A percentile compares a stretch with the other conserved stretches of the same genome.
Evolutionary conservation across 1,140 invertebrate genomes (phyloP).

Genomic region (Pseudomyrmex pallidus): DNA sequence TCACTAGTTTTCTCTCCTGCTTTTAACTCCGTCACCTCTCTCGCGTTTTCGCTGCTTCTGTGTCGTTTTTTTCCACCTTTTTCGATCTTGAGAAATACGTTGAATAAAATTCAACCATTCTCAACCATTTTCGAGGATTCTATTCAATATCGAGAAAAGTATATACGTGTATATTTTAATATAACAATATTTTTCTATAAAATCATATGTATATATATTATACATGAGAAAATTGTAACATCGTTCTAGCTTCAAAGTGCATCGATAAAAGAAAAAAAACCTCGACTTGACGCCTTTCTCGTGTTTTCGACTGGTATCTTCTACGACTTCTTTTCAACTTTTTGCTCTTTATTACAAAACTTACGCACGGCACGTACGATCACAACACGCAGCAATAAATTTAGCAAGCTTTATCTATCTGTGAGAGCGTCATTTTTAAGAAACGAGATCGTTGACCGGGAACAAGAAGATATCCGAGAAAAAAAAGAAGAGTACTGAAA

Average conservation of each 20-base stretch:
- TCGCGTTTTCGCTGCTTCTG: conserved; percentile 33
- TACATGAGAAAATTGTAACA: background rate
- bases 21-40: background rate
- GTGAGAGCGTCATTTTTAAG: conserved; percentile 55
- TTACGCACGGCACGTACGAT: conserved; percentile 47
- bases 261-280: conserved; percentile 44
- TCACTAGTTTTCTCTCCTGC: conserved; percentile 51
- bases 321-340: conserved; percentile 1
- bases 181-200: background rate
- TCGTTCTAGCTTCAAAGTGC: background rate
- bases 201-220: background rate
- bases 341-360: conserved; percentile 48
- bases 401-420: conserved; percentile 57
- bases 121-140: background rate
- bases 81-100: conserved; percentile 54
- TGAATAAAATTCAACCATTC: background rate
- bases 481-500: conserved; percentile 2
- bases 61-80: conserved; percentile 38
- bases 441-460: conserved; percentile 3
- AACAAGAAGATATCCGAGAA: background rate
- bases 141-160: background rate
- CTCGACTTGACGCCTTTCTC: conserved; percentile 40
- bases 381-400: conserved; percentile 65
- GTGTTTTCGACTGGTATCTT: conserved; percentile 25
- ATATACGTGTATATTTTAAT: too few species aligned